Base-by-base conservation (phyloP, 2,797 vertebrate genomes). In the Dryobates pubescens region DNA sequence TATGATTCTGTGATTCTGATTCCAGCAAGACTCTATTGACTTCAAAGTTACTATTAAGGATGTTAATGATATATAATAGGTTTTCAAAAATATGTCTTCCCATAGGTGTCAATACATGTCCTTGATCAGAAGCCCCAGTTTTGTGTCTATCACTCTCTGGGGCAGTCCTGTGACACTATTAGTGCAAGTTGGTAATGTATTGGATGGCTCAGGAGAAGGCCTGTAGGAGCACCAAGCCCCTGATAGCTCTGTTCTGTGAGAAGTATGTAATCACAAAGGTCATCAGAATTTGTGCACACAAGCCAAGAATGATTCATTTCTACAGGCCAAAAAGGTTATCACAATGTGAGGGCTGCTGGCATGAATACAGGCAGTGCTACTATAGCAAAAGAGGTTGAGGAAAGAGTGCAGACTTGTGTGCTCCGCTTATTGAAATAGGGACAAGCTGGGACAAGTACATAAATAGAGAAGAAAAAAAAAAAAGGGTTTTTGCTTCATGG, bases 161-260 rank as follows among this genome's bases (percentile, higher is more conserved):
- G 20, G 13, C 0, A 2, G 2, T 51, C 18, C 58, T 38, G 1
- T 4, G 27, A 49, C 32, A 13, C 32, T 41, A 4, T 45, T 38
- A 65, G 11, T 51, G 30, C 9, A 51, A 47, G 51, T 17, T 4
- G 0, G 49, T 36, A 68, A 17, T 14, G 41, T 38, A 36, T 38
- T 61, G 51, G 41, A 68, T 54, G 3, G 4, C 78, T 90, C 61
- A 61, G 72, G 68, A 85, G 75, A 64, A 76, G n/a, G 64, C 8
- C 49, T 73, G 29, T 10, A 5, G 32, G 47, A 56, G 57, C 27
- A 5, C 34, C 4, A 24, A 90, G 43, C 32, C 34, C 62, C 81
- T 88, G 86, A 54, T 45, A 87, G 69, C 65, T 80, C 27, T 87
- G 78, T 78, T 95, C 45, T 64, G 81, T 62, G 90, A 93, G 75